phyloP scores from a whole-genome alignment of 2,113 vertebrate species.

The Empidonax traillii region DNA sequence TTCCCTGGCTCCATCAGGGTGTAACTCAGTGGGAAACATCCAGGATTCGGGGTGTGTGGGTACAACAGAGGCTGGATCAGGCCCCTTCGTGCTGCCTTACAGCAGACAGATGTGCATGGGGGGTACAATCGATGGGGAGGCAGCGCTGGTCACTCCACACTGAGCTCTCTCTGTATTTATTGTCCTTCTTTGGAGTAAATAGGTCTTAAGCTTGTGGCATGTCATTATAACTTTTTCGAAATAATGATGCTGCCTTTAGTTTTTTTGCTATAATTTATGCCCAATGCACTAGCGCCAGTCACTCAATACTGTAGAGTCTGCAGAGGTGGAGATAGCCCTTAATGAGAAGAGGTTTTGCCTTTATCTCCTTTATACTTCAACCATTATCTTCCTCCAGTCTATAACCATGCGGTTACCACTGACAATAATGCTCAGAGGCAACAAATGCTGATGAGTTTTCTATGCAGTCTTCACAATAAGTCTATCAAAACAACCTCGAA shows the following conservation, averaged over 20 bases:
- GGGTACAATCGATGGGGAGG: not conserved
- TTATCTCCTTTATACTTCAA: slow-evolving; percentile 96
- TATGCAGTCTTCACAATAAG: slow-evolving; percentile 94
- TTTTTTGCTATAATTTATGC: slow-evolving; percentile 89
- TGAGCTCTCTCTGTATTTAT: slow-evolving; percentile 48
- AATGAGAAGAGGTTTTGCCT: slow-evolving; percentile 96
- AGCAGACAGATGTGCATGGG: not conserved
- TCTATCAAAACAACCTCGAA: slow-evolving; percentile 91
- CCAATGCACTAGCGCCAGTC: slow-evolving; percentile 77
- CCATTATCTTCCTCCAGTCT: slow-evolving; percentile 97
- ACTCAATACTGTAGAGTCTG: slow-evolving; percentile 93
- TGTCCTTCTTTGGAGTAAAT: slow-evolving; percentile 58
- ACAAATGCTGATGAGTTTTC: slow-evolving; percentile 98
- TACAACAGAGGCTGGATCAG: rapidly evolving
- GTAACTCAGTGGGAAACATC: rapidly evolving
- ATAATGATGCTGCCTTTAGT: slow-evolving; percentile 64
- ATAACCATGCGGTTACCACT: slow-evolving; percentile 96
- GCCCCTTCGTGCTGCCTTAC: not conserved
- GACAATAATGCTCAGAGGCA: slow-evolving; percentile 95
- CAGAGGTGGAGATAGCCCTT: slow-evolving; percentile 97
- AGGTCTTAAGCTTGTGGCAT: slow-evolving; percentile 65
- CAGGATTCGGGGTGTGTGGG: rapidly evolving
- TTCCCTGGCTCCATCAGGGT: not conserved
- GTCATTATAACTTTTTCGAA: slow-evolving; percentile 67
- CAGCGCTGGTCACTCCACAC: slow-evolving; percentile 17